A percentile compares a stretch with the other conserved stretches of the same genome.
These are phyloP conservation scores for Dendropsophus ebraccatus DNA, from an alignment of 2,113 vertebrate genomes.

Conservation along the genomic window DNA sequence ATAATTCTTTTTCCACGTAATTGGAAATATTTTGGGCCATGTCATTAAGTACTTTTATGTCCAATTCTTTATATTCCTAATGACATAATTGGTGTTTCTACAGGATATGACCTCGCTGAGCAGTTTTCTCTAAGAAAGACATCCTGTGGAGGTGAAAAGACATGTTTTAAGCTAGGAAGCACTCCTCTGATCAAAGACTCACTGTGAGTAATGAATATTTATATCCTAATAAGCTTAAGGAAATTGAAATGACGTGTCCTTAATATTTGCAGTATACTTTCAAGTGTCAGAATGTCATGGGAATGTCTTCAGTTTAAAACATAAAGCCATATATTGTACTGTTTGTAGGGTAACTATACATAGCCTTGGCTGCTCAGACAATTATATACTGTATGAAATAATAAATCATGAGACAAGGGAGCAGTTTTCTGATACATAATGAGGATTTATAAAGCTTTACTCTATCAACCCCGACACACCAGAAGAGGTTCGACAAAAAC, in stretches of 20 bases:
- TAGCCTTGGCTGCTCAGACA: neutral
- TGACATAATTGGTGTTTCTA: slow-evolving; percentile 61
- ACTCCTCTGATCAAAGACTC: slow-evolving; percentile 81
- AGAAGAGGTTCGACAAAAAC: neutral
- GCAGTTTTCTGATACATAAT: neutral
- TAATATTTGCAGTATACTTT: neutral
- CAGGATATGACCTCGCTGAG: slow-evolving; percentile 92
- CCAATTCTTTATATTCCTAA: slow-evolving; percentile 21
- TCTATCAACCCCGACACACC: neutral
- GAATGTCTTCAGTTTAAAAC: neutral
- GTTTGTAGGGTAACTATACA: neutral
- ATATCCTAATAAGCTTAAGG: slow-evolving; percentile 32
- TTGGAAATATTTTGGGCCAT: slow-evolving; percentile 20
- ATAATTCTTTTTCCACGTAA: slow-evolving; percentile 6
- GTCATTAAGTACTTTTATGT: slow-evolving; percentile 30
- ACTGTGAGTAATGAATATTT: slow-evolving; percentile 69
- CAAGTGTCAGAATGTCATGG: neutral
- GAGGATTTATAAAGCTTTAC: neutral
- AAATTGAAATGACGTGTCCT: slow-evolving; percentile 11
- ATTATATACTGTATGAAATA: neutral
- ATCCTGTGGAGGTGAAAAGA: slow-evolving; percentile 78
- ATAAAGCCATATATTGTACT: slow-evolving; percentile 9
- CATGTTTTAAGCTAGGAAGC: slow-evolving; percentile 87
- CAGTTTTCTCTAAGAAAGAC: slow-evolving; percentile 86
- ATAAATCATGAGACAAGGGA: neutral